Evolutionary conservation across 2,113 vertebrate genomes (phyloP).

Genomic region (Menura novaehollandiae): DNA sequence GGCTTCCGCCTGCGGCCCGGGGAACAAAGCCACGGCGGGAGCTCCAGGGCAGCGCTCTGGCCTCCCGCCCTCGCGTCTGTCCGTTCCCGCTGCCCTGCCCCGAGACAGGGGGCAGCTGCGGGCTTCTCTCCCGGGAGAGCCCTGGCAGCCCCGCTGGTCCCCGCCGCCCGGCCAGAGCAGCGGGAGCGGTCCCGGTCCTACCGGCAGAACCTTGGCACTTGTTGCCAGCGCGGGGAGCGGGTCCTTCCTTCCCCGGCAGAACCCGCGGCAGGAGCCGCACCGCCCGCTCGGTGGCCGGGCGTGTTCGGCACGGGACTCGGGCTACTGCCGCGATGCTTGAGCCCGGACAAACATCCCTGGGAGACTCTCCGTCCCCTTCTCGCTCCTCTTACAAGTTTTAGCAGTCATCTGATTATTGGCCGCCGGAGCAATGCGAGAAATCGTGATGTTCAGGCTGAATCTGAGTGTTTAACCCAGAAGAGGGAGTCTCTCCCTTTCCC

Average conservation of each 20-base stretch:
- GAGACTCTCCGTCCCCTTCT: background rate
- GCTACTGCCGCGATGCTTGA: accelerated
- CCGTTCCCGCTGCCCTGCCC: background rate
- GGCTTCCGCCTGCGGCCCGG: too few species aligned
- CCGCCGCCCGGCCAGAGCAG: background rate
- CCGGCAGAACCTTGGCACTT: background rate
- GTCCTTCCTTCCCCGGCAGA: background rate
- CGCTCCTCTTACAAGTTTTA: background rate
- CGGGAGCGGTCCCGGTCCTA: background rate
- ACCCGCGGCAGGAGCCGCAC: background rate
- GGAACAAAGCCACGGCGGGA: background rate
- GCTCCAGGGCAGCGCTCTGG: background rate
- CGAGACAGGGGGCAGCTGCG: background rate
- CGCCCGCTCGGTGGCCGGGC: too few species aligned
- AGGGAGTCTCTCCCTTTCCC: background rate
- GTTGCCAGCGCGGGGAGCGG: background rate
- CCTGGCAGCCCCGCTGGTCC: too few species aligned
- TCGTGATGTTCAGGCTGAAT: background rate
- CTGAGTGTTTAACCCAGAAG: constrained; percentile 18
- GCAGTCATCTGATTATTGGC: background rate
- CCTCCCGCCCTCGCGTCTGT: background rate
- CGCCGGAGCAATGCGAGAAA: background rate
- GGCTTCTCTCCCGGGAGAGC: too few species aligned
- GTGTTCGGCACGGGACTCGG: background rate
- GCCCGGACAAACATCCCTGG: background rate